Evolutionary conservation across 2,113 vertebrate species (phyloP).

Genomic region (Burhinus oedicnemus): DNA sequence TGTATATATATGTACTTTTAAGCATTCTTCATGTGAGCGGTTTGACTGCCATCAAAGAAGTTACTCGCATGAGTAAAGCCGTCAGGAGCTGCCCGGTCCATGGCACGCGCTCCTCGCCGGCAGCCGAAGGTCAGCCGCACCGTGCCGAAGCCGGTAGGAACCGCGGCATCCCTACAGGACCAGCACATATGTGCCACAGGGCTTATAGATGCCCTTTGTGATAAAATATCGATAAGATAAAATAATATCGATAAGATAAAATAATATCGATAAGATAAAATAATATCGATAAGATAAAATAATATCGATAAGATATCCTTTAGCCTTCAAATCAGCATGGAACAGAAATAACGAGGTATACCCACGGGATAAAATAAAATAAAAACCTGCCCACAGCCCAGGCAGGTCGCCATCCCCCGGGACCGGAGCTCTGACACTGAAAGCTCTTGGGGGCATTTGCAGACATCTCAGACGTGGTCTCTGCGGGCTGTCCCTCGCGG

Average conservation of each 20-base stretch:
- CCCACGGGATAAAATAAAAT: rapidly evolving
- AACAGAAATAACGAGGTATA: background rate
- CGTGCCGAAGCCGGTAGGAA: rapidly evolving
- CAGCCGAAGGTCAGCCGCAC: background rate
- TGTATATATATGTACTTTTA: rapidly evolving
- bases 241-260: rapidly evolving
- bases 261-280: rapidly evolving
- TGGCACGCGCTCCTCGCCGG: rapidly evolving
- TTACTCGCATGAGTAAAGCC: background rate
- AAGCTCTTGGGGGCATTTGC: background rate
- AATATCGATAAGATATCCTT: rapidly evolving
- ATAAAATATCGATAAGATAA: background rate
- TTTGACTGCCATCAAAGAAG: background rate
- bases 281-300: background rate
- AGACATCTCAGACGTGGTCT: rapidly evolving
- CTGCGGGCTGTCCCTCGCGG: rapidly evolving
- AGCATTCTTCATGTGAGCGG: rapidly evolving
- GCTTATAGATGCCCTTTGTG: background rate
- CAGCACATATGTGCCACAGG: rapidly evolving
- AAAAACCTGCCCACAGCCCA: background rate
- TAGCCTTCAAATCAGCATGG: rapidly evolving
- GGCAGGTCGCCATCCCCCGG: rapidly evolving
- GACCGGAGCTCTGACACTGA: background rate
- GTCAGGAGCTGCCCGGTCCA: background rate
- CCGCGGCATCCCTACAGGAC: background rate